Evolutionary conservation across 2,113 vertebrate species (phyloP).

Genomic region (Ia io): DNA sequence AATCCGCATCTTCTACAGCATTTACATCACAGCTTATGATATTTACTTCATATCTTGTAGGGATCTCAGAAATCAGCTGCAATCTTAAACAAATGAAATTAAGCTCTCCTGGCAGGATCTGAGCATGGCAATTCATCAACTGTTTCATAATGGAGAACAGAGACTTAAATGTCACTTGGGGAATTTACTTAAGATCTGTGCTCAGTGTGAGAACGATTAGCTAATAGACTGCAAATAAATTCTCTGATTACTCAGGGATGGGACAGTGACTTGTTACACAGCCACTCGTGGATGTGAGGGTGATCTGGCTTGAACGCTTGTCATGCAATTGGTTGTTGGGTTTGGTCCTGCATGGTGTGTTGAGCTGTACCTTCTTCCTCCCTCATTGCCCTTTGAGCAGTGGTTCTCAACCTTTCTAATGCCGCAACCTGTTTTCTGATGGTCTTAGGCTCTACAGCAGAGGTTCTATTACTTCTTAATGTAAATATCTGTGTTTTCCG

Average conservation of each 20-base stretch:
- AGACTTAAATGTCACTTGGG: conserved; percentile 32
- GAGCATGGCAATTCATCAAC: conserved; percentile 43
- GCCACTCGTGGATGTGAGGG: neutral
- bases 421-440: no score
- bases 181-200: conserved; percentile 30
- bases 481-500: no score
- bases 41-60: neutral
- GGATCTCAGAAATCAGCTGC: neutral
- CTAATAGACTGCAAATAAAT: conserved; percentile 52
- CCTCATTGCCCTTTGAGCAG: neutral
- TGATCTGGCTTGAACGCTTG: conserved; percentile 1
- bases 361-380: neutral
- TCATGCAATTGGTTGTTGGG: neutral
- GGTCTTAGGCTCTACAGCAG: no score
- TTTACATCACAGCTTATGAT: neutral
- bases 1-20: neutral
- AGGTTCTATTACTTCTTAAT: no score
- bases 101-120: neutral
- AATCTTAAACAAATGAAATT: conserved; percentile 42
- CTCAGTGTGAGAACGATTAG: conserved; percentile 64
- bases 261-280: neutral
- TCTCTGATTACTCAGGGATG: conserved; percentile 34
- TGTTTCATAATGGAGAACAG: conserved; percentile 47
- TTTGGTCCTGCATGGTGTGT: neutral
- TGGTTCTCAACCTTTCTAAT: no score